Percentiles rank a stretch among this genome's conserved stretches.
phyloP scores from a whole-genome alignment of 2,113 vertebrate species.

The Eonycteris spelaea region DNA sequence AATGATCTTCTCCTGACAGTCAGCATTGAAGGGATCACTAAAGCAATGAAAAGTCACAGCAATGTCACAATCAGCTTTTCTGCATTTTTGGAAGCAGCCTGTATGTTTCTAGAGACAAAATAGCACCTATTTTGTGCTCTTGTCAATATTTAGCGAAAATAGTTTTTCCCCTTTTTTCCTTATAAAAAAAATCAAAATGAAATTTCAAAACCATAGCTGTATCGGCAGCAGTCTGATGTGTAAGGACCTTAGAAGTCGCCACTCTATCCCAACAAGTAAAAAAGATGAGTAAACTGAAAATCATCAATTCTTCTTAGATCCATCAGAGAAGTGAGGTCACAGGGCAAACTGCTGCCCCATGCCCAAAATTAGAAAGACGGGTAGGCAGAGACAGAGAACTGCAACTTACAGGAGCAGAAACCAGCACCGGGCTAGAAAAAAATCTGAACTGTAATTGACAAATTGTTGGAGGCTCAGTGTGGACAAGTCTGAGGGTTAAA shows the following conservation, averaged over 20 bases:
- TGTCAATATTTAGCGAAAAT: constrained; percentile 15
- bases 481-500: no score
- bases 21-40: background rate
- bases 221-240: background rate
- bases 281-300: background rate
- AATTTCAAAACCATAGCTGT: background rate
- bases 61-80: background rate
- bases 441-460: no score
- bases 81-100: background rate
- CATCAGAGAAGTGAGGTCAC: no score
- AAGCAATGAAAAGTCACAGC: background rate
- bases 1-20: background rate
- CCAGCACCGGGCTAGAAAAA: background rate
- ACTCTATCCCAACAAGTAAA: background rate
- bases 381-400: background rate
- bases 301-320: background rate
- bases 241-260: background rate
- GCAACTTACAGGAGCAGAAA: background rate
- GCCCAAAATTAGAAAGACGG: background rate
- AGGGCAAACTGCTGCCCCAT: background rate
- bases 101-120: background rate
- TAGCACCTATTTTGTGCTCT: background rate
- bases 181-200: constrained; percentile 26
- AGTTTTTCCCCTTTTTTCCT: background rate
- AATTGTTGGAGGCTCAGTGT: no score